Percentiles rank a stretch among this genome's conserved stretches.
Conservation (phyloP, 1,140 invertebrate genomes). For the Dysdera silvatica region DNA sequence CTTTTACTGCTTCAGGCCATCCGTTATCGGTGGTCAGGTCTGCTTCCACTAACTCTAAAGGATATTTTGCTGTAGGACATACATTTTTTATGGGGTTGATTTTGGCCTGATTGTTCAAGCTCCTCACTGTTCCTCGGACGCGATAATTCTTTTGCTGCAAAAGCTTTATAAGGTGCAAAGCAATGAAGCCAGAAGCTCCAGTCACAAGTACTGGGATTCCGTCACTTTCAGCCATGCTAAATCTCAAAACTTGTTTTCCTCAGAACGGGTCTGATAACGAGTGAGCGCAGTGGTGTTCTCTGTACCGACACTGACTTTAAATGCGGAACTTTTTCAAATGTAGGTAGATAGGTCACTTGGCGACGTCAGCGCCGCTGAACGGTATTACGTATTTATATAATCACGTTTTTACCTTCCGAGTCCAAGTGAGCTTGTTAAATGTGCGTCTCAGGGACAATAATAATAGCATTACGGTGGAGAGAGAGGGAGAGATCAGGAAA, state of each 20-base stretch:
- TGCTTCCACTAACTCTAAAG: constrained; percentile 49
- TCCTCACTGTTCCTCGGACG: constrained; percentile 51
- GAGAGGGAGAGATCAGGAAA: too few relatives aligned
- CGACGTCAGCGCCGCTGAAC: too few relatives aligned
- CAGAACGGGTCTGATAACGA: constrained; percentile 7
- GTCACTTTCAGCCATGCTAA: constrained; percentile 24
- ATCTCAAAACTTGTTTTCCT: too few relatives aligned
- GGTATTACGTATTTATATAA: too few relatives aligned
- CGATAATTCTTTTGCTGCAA: constrained; percentile 46
- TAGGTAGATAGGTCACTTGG: too few relatives aligned
- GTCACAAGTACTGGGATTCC: constrained; percentile 49
- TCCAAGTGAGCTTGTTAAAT: too few relatives aligned
- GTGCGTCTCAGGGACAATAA: too few relatives aligned
- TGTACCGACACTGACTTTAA: too few relatives aligned
- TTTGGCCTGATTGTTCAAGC: constrained; percentile 46
- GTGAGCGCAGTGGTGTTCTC: too few relatives aligned
- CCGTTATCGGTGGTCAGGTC: constrained; percentile 42
- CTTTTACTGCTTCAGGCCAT: constrained; percentile 48
- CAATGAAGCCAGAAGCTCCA: constrained; percentile 53
- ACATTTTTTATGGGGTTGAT: constrained; percentile 41
- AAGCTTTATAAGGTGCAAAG: constrained; percentile 50
- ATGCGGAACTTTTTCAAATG: too few relatives aligned
- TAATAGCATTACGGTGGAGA: too few relatives aligned
- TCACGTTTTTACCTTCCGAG: too few relatives aligned
- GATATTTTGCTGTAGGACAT: constrained; percentile 43